These are phyloP conservation scores for Myxocyprinus asiaticus DNA, from an alignment of 2,113 vertebrate species.

Conservation along the genomic window DNA sequence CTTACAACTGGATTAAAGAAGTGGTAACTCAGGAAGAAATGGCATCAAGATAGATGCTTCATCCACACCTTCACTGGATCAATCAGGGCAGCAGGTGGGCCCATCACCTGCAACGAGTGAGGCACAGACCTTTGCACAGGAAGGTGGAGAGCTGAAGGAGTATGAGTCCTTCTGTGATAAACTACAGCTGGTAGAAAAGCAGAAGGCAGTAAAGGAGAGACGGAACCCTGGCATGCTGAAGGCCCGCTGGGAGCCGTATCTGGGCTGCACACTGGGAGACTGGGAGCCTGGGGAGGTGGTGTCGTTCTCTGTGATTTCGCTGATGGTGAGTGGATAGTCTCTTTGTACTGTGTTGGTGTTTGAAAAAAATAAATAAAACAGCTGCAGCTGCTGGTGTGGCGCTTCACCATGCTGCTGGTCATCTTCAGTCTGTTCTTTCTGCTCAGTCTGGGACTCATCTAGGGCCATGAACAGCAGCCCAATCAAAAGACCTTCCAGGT, in stretches of 20 bases:
- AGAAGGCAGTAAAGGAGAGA: constrained; percentile 63
- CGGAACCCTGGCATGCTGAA: constrained; percentile 82
- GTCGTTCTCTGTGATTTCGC: constrained; percentile 75
- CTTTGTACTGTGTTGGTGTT: constrained; percentile 82
- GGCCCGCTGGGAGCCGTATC: constrained; percentile 83
- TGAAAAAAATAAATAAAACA: constrained; percentile 73
- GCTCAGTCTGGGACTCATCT: constrained; percentile 84
- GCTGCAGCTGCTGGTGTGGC: constrained; percentile 84
- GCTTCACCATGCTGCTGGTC: constrained; percentile 78
- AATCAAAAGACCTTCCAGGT: constrained; percentile 89
- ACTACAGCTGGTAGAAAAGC: constrained; percentile 82
- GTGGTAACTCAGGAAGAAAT: constrained; percentile 1
- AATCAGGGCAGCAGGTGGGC: constrained; percentile 52
- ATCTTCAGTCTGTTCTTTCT: constrained; percentile 78
- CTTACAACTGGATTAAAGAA: constrained; percentile 80
- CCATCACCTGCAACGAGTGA: constrained; percentile 51
- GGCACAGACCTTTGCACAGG: constrained; percentile 60
- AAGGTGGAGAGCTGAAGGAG: constrained; percentile 76
- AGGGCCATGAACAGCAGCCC: constrained; percentile 84
- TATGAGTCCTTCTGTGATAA: constrained; percentile 93
- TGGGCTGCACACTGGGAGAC: constrained; percentile 77
- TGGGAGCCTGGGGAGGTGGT: constrained; percentile 83
- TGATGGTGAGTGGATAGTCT: constrained; percentile 83
- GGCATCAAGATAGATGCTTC: constrained; percentile 52
- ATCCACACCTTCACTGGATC: rapidly evolving